phyloP scores from a whole-genome alignment of 2,797 vertebrate species.

The Xyrichtys novacula region DNA sequence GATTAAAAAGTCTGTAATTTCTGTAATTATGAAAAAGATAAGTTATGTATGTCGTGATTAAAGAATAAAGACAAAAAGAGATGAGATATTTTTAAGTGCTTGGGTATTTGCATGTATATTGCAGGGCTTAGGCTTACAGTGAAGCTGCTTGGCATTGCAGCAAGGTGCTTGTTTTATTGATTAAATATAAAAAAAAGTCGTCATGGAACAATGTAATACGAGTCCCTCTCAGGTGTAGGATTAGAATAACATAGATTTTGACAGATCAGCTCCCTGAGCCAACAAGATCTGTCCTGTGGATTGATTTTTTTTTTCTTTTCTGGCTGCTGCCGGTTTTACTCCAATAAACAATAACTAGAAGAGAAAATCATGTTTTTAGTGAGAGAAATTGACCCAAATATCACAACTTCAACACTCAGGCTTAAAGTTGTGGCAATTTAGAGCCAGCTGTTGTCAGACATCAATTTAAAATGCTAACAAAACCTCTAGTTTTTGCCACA shows the following conservation, averaged over 20 bases:
- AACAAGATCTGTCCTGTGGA: constrained; percentile 7
- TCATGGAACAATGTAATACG: constrained; percentile 3
- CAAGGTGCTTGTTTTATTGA: constrained; percentile 18
- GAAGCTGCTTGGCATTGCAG: background rate
- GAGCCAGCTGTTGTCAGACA: too few species aligned
- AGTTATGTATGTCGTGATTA: background rate
- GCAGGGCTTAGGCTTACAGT: background rate
- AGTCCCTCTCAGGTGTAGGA: constrained; percentile 12
- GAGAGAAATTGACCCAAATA: too few species aligned
- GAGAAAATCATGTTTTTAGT: background rate
- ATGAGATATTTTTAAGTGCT: background rate
- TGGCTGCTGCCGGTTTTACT: constrained; percentile 7
- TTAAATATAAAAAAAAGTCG: constrained; percentile 13
- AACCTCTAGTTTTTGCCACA: too few species aligned
- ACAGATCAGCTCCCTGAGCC: constrained; percentile 11
- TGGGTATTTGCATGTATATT: background rate
- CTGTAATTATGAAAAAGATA: constrained; percentile 2
- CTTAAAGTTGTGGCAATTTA: too few species aligned
- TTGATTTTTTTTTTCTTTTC: constrained; percentile 13
- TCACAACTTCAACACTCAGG: too few species aligned
- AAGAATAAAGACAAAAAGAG: background rate
- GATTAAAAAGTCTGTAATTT: background rate
- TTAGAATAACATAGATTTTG: constrained; percentile 24
- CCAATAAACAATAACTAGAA: constrained; percentile 9
- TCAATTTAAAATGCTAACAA: too few species aligned